Base-by-base conservation (phyloP, 2,797 vertebrate genomes). In the Alauda arvensis region DNA sequence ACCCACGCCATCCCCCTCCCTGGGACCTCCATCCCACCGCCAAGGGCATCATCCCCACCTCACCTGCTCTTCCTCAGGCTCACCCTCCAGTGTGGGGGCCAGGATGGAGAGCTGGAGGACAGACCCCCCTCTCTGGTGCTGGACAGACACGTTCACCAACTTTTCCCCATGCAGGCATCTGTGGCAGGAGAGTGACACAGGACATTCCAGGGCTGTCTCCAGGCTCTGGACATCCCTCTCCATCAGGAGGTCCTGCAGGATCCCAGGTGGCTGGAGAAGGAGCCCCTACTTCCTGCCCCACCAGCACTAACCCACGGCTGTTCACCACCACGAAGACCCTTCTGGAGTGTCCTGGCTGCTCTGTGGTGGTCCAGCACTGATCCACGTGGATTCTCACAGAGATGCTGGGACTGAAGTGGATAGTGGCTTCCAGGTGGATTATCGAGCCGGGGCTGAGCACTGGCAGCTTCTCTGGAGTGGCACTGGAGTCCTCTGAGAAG, bases 381-480 rank as follows among this genome's bases (percentile, higher is more conserved):
- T 98, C 98, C 85, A 98, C 45, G 0, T 96, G 95, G 66, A 98
- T 87, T 53, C 96, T 89, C 66, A 98, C 63, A 3, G 97, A 97
- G 60, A 97, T 95, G 80, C 97, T 96, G 53, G 91, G 89, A n/a
- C 94, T 94, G 76, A 97, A 97, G 31, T 91, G 84, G 48, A 98
- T 97, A 33, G 96, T 96, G 6, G 98, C 98, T 96, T 98, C 97
- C 62, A 99, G 92, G 8, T 71, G 96, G 52, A 98, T 94, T 46
- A 95, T 67, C 2, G 97, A 96, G 7, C 98, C 95, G 5, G 97
- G 80, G 1, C 92, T 88, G 66, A 98, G 93, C 34, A 96, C 26
- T 11, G 95, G 97, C 0, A 87, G 93, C 71, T 93, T 74, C 19
- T 96, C 94, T 0, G 34, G 33, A n/a, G 77, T 24, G 3, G 81